Percentiles rank a stretch among this genome's conserved stretches.
phyloP scores from a whole-genome alignment of 1,140 invertebrate species.

The Caenorhabditis briggsae region DNA sequence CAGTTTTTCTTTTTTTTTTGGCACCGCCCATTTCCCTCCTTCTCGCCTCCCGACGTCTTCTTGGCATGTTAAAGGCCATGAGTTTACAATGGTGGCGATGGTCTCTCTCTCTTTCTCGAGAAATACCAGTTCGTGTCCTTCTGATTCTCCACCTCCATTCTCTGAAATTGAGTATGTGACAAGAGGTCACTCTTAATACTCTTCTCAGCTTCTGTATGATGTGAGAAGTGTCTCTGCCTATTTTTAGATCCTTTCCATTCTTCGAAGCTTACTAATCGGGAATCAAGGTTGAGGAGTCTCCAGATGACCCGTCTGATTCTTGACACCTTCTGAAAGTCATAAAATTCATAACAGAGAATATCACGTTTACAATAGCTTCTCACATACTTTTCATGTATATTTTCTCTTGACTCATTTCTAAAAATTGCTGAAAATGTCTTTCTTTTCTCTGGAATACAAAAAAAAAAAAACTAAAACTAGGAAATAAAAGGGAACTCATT shows the following conservation, averaged over 20 bases:
- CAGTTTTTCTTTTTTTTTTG: neutral
- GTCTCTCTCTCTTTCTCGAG: neutral
- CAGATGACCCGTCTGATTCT: neutral
- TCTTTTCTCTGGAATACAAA: neutral
- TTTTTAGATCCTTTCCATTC: neutral
- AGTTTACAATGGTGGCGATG: constrained; percentile 44
- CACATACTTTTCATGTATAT: neutral
- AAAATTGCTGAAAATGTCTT: no score
- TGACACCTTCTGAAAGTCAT: neutral
- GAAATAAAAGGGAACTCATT: constrained; percentile 34
- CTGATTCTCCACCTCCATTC: neutral
- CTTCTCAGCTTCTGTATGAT: neutral
- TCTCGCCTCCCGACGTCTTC: neutral
- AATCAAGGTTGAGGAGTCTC: neutral
- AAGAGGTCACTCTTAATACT: constrained; percentile 47
- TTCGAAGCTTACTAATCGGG: neutral
- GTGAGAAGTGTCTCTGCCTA: neutral
- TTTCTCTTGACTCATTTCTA: neutral
- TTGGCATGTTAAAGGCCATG: constrained; percentile 31
- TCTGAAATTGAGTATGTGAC: constrained; percentile 49
- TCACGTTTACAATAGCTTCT: neutral
- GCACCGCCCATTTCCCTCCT: neutral
- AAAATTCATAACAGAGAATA: neutral
- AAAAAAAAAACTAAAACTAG: neutral
- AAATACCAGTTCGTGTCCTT: constrained; percentile 39